Conservation (phyloP, 2,113 vertebrate genomes). For the Channa maculata region DNA sequence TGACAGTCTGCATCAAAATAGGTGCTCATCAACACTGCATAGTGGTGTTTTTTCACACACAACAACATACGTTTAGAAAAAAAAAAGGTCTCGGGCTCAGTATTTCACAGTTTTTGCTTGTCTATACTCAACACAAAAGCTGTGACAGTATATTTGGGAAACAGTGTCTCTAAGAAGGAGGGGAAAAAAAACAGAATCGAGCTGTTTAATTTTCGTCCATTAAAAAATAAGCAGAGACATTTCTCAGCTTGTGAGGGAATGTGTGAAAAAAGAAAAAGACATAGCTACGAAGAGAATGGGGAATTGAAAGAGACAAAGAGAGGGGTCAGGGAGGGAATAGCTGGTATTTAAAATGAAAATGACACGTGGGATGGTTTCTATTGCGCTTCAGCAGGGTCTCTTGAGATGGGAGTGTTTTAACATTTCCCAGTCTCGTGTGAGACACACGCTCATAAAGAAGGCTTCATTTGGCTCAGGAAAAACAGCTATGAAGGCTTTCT, state of each 20-base stretch:
- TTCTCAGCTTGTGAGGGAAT: slow-evolving; percentile 32
- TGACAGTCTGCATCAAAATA: slow-evolving; percentile 35
- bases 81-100: slow-evolving; percentile 45
- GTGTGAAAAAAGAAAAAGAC: slow-evolving; percentile 25
- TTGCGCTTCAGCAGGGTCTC: slow-evolving; percentile 49
- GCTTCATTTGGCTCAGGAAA: slow-evolving; percentile 44
- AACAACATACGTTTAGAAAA: slow-evolving; percentile 59
- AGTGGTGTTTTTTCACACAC: slow-evolving; percentile 25
- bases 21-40: slow-evolving; percentile 35
- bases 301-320: slow-evolving; percentile 55
- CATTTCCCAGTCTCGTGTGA: slow-evolving; percentile 58
- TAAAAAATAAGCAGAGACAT: slow-evolving; percentile 61
- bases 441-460: slow-evolving; percentile 21
- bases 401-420: slow-evolving; percentile 63
- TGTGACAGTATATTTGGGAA: slow-evolving; percentile 59
- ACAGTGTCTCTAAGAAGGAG: slow-evolving; percentile 32
- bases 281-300: slow-evolving; percentile 17
- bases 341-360: slow-evolving; percentile 70
- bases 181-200: slow-evolving; percentile 16
- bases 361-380: slow-evolving; percentile 67
- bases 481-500: slow-evolving; percentile 49
- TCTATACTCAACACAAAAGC: slow-evolving; percentile 65
- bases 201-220: slow-evolving; percentile 29
- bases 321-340: slow-evolving; percentile 49
- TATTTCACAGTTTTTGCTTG: slow-evolving; percentile 68